These are phyloP conservation scores for Crossocerus cetratus DNA, from an alignment of 2,888 invertebrate genomes.

Conservation along the genomic window DNA sequence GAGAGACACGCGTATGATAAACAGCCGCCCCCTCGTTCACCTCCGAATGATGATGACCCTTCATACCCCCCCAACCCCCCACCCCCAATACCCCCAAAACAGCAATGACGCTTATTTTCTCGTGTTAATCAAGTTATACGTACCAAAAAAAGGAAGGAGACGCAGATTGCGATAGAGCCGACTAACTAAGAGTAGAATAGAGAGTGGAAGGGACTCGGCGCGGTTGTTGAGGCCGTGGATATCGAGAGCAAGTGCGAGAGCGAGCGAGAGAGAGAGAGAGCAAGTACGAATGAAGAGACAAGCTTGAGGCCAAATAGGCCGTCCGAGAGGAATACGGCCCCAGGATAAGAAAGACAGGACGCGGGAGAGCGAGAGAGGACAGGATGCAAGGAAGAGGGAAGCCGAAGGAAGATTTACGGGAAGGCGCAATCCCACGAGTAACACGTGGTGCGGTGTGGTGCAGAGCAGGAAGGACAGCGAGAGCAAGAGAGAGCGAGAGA, in stretches of 20 bases:
- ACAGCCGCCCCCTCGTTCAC: constrained; percentile 52
- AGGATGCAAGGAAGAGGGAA: constrained; percentile 29
- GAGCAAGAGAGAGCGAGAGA: background rate
- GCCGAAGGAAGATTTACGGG: constrained; percentile 44
- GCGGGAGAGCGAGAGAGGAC: constrained; percentile 15
- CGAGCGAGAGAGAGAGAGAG: constrained; percentile 12
- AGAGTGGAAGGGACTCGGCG: constrained; percentile 1
- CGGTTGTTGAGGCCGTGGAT: background rate
- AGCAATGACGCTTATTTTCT: constrained; percentile 77
- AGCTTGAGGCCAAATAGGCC: constrained; percentile 3
- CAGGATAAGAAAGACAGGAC: background rate
- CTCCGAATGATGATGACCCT: constrained; percentile 58
- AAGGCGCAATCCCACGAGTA: constrained; percentile 34
- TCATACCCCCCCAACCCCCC: constrained; percentile 46
- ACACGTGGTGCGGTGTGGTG: constrained; percentile 25
- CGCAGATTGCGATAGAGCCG: constrained; percentile 8
- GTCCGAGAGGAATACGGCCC: constrained; percentile 1
- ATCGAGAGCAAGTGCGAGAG: constrained; percentile 6
- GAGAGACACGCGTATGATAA: constrained; percentile 15
- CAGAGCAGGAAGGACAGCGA: constrained; percentile 15
- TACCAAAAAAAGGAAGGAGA: constrained; percentile 69
- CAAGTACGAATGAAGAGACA: constrained; percentile 5
- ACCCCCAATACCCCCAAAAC: constrained; percentile 35
- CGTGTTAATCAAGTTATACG: constrained; percentile 77
- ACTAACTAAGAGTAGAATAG: constrained; percentile 7